Percentiles rank a stretch among this genome's conserved stretches.
Evolutionary conservation across 2,113 vertebrate species (phyloP).

Genomic region (Amblyornis subalaris): DNA sequence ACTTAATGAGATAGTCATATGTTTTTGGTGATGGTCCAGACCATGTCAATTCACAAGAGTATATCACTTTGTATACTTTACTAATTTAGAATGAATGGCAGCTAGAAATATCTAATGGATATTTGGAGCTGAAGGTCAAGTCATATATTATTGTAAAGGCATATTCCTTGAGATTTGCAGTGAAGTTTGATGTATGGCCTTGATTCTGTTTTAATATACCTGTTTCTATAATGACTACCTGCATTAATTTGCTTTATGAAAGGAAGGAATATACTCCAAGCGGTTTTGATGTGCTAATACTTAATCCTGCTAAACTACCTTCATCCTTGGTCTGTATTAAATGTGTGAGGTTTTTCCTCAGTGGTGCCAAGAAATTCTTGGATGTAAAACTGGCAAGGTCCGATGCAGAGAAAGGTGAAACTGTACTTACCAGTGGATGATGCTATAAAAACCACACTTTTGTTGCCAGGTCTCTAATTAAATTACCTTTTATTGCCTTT

Average conservation of each 20-base stretch:
- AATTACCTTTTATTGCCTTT: conserved; percentile 46
- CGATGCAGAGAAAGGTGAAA: conserved; percentile 35
- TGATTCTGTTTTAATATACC: conserved; percentile 42
- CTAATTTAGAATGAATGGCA: conserved; percentile 8
- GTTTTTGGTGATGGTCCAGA: not conserved
- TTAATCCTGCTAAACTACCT: not conserved
- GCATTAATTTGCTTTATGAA: conserved; percentile 2
- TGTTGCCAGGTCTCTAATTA: conserved; percentile 60
- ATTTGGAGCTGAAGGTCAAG: conserved; percentile 17
- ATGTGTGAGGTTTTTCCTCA: not conserved
- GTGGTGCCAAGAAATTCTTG: conserved; percentile 38
- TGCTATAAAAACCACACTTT: conserved; percentile 44
- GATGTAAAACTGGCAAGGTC: conserved; percentile 13
- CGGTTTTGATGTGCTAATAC: not conserved
- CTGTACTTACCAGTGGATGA: conserved; percentile 17
- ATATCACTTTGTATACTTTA: not conserved
- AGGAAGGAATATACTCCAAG: conserved; percentile 3
- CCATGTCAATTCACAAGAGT: not conserved
- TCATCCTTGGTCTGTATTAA: not conserved
- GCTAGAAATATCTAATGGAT: not conserved
- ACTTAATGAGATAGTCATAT: not conserved
- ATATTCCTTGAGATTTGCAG: not conserved
- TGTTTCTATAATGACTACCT: conserved; percentile 14
- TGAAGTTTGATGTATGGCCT: not conserved
- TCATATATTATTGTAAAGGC: not conserved